Percentiles rank a stretch among this genome's conserved stretches.
phyloP scores from a whole-genome alignment of 2,888 invertebrate genomes.

The Callimorpha dominula region DNA sequence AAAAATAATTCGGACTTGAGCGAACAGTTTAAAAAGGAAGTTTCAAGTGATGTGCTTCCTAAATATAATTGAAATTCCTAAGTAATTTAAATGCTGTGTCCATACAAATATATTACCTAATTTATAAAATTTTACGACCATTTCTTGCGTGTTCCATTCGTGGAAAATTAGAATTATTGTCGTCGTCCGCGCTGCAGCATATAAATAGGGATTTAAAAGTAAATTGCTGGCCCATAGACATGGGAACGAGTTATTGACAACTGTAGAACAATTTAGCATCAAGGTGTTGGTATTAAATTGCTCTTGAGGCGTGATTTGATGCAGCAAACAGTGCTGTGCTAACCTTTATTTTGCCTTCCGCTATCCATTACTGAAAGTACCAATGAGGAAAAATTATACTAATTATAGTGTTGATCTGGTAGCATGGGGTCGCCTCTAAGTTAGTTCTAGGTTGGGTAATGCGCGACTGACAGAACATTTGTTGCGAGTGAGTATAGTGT shows the following conservation, averaged over 20 bases:
- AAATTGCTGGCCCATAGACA: neutral
- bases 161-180: slow-evolving; percentile 7
- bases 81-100: neutral
- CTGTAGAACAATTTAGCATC: neutral
- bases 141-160: slow-evolving; percentile 4
- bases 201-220: slow-evolving; percentile 13
- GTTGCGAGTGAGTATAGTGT: too few species aligned
- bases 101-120: neutral
- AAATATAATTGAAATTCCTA: neutral
- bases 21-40: neutral
- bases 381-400: too few species aligned
- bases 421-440: too few species aligned
- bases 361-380: too few species aligned
- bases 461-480: too few species aligned
- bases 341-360: too few species aligned
- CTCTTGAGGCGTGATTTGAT: neutral
- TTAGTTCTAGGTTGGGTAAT: too few species aligned
- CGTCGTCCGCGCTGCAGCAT: neutral
- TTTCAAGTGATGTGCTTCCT: neutral
- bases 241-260: neutral
- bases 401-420: too few species aligned
- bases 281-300: neutral
- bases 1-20: neutral
- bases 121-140: neutral
- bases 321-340: neutral